Conservation (phyloP, 1,140 invertebrate species). For the Chrysomallon squamiferum region DNA sequence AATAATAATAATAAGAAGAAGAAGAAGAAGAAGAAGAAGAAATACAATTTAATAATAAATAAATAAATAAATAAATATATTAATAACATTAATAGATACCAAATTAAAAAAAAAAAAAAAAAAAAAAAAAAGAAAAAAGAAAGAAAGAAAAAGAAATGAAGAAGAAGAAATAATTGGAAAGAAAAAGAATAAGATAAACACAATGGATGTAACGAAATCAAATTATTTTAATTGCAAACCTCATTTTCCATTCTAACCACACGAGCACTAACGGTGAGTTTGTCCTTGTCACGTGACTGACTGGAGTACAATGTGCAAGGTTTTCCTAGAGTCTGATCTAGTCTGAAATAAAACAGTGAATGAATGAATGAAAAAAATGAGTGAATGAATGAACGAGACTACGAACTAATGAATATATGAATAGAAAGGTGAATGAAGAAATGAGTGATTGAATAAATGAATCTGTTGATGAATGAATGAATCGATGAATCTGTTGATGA, state of each 20-base stretch:
- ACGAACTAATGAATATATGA: no score
- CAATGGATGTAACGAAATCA: neutral
- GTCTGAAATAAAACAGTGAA: conserved; percentile 67
- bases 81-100: neutral
- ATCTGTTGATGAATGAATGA: no score
- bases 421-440: no score
- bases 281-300: conserved; percentile 77
- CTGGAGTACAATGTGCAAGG: conserved; percentile 66
- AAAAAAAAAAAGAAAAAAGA: neutral
- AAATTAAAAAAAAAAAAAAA: neutral
- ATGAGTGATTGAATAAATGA: no score
- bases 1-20: neutral
- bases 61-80: neutral
- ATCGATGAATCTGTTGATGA: no score
- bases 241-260: conserved; percentile 82
- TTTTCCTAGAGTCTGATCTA: conserved; percentile 85
- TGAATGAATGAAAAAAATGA: no score
- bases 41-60: neutral
- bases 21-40: neutral
- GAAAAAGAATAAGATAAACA: neutral
- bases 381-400: no score
- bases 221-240: conserved; percentile 27
- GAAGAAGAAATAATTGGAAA: neutral
- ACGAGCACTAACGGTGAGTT: conserved; percentile 79
- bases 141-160: no score